phyloP scores from a whole-genome alignment of 1,140 invertebrate species.

The Pogonomyrmex californicus region DNA sequence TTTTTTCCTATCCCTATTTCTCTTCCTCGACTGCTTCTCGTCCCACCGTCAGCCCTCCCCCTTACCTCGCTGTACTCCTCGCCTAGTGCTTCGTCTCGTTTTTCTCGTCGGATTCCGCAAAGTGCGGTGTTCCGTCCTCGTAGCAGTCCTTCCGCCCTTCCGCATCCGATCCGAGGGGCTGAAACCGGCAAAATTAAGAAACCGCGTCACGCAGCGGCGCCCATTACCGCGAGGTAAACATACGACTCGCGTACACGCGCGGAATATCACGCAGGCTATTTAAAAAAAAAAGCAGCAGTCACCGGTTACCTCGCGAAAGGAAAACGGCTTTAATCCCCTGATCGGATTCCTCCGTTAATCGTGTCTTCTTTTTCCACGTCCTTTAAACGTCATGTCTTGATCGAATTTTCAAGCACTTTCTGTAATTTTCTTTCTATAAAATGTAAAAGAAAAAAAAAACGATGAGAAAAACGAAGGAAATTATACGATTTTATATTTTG shows the following conservation, averaged over 20 bases:
- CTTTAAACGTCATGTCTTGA: slow-evolving; percentile 51
- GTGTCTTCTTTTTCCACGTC: slow-evolving; percentile 61
- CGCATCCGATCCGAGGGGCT: slow-evolving; percentile 12
- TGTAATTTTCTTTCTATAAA: slow-evolving; percentile 16
- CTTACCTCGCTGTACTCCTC: background rate
- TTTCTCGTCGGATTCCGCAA: slow-evolving; percentile 65
- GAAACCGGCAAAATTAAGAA: slow-evolving; percentile 78
- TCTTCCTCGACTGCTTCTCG: slow-evolving; percentile 49
- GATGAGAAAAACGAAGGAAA: background rate
- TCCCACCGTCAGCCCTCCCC: background rate
- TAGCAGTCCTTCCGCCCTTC: slow-evolving; percentile 34
- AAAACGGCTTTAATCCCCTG: slow-evolving; percentile 68
- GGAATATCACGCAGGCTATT: slow-evolving; percentile 72
- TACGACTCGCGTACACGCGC: slow-evolving; percentile 76
- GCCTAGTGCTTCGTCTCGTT: slow-evolving; percentile 32
- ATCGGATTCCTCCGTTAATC: slow-evolving; percentile 70
- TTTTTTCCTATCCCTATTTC: slow-evolving; percentile 63
- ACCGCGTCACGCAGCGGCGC: slow-evolving; percentile 72
- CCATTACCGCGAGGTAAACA: slow-evolving; percentile 80
- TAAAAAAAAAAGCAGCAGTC: slow-evolving; percentile 36
- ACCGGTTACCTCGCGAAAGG: slow-evolving; percentile 46
- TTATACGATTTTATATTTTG: background rate
- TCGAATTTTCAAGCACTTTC: slow-evolving; percentile 61
- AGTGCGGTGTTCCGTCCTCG: slow-evolving; percentile 54
- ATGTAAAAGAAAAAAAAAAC: background rate